Conservation (phyloP, 2,797 vertebrate genomes). For the Amblyraja radiata region DNA sequence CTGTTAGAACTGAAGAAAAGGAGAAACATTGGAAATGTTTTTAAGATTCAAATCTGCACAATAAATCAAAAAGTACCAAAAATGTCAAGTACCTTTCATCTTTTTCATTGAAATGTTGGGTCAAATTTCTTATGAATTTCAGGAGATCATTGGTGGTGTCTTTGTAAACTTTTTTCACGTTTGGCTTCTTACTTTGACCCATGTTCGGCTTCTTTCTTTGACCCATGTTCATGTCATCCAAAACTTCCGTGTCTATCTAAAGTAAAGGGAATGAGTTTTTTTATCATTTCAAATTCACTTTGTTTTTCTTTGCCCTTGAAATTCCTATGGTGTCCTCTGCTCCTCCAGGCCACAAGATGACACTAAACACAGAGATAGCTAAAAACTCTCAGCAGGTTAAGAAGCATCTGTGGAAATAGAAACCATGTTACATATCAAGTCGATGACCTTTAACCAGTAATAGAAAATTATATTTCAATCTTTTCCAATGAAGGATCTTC, state of each 20-base stretch:
- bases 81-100: not conserved
- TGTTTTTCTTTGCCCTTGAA: not conserved
- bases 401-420: too few species aligned
- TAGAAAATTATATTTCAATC: too few species aligned
- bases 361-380: not conserved
- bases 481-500: too few species aligned
- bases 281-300: too few species aligned
- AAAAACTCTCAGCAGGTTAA: not conserved
- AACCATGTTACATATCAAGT: not conserved
- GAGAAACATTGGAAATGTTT: not conserved
- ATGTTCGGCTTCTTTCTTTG: too few species aligned
- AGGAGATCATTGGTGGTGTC: slow-evolving; percentile 10
- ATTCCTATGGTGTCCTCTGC: not conserved
- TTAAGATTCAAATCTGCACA: not conserved
- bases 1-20: not conserved
- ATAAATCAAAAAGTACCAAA: not conserved
- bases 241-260: not conserved
- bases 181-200: not conserved
- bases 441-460: too few species aligned
- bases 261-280: not conserved
- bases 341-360: not conserved
- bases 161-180: not conserved
- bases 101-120: slow-evolving; percentile 14
- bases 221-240: not conserved
- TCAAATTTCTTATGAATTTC: slow-evolving; percentile 31